Conservation (phyloP, 2,888 invertebrate species). For the Hypselothyrea guttata region DNA sequence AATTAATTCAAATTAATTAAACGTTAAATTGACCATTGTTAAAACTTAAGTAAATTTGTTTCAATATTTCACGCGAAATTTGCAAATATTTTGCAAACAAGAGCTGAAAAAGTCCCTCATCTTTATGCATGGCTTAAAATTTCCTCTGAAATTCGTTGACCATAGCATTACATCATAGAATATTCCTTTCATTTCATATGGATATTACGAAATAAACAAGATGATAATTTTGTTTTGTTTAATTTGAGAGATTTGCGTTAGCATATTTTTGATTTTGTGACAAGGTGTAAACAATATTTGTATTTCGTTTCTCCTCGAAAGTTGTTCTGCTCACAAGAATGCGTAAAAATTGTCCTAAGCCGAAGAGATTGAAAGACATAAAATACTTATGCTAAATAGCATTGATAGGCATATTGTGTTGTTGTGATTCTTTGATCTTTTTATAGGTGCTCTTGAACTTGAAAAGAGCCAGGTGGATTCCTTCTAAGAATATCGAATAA, state of each 20-base stretch:
- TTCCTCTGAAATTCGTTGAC: no score
- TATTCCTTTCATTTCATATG: background rate
- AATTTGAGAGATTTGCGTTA: slow-evolving; percentile 4
- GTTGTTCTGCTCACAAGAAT: slow-evolving; percentile 54
- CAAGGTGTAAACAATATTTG: slow-evolving; percentile 43
- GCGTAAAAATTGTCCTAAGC: slow-evolving; percentile 32
- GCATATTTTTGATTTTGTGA: slow-evolving; percentile 8
- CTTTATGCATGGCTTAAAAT: background rate
- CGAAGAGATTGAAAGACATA: slow-evolving; percentile 4
- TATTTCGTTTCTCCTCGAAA: slow-evolving; percentile 40
- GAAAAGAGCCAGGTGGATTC: slow-evolving; percentile 58
- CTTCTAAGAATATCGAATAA: slow-evolving; percentile 43
- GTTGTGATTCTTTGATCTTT: slow-evolving; percentile 10
- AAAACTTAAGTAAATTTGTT: no score
- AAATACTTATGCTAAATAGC: slow-evolving; percentile 49
- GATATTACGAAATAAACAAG: background rate
- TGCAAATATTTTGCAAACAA: background rate
- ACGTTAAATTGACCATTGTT: no score
- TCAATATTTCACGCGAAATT: no score
- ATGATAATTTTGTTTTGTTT: background rate
- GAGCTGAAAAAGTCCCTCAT: background rate
- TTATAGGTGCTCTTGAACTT: slow-evolving; percentile 66
- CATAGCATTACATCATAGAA: slow-evolving; percentile 7
- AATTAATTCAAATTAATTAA: no score
- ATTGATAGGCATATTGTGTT: slow-evolving; percentile 20